Conservation (phyloP, 2,888 invertebrate genomes). For the Xestia c-nigrum region DNA sequence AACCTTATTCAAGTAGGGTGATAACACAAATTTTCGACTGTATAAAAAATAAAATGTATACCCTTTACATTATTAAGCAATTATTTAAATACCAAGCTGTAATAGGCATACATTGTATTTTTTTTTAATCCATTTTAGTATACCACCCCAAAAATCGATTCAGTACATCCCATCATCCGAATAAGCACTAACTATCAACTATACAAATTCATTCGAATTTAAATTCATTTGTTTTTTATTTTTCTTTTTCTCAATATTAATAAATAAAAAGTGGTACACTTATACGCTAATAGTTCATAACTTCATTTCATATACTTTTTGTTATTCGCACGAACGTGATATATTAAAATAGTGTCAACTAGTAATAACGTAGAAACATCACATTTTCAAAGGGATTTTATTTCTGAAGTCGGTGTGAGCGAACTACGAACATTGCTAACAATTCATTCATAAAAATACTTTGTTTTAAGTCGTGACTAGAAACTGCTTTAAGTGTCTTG, state of each 20-base stretch:
- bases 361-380: constrained; percentile 83
- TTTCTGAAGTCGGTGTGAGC: constrained; percentile 78
- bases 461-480: constrained; percentile 74
- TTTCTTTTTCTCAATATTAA: constrained; percentile 72
- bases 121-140: constrained; percentile 62
- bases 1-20: constrained; percentile 53
- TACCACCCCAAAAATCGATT: constrained; percentile 54
- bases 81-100: constrained; percentile 63
- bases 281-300: constrained; percentile 86
- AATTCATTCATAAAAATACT: constrained; percentile 66
- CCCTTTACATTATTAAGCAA: constrained; percentile 61
- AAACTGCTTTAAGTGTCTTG: constrained; percentile 68
- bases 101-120: constrained; percentile 41
- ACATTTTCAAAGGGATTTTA: constrained; percentile 78
- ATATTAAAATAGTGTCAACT: constrained; percentile 87
- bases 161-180: constrained; percentile 59
- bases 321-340: constrained; percentile 81
- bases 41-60: constrained; percentile 46
- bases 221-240: constrained; percentile 74
- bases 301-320: constrained; percentile 81
- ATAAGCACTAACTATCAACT: constrained; percentile 73
- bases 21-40: constrained; percentile 38
- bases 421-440: constrained; percentile 63
- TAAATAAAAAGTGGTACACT: constrained; percentile 86
- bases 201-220: constrained; percentile 73